Conservation (phyloP, 2,797 vertebrate genomes). For the Xyrichtys novacula region DNA sequence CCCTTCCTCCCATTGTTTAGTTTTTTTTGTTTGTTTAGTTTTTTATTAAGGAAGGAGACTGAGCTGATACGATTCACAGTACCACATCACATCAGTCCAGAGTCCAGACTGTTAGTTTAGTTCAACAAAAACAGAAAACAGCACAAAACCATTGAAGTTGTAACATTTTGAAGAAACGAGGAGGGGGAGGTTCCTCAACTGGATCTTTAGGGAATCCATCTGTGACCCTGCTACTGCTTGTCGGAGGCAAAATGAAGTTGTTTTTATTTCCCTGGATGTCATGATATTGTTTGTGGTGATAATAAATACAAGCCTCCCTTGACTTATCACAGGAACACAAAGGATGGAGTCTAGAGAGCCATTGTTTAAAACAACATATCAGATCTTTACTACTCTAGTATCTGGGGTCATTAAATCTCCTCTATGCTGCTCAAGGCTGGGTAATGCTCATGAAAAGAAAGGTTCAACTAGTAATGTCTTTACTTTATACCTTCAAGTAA, state of each 20-base stretch:
- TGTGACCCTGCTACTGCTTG: conserved; percentile 57
- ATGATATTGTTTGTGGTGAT: conserved; percentile 44
- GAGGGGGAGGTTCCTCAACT: conserved; percentile 10
- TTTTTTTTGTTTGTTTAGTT: conserved; percentile 4
- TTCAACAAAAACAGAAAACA: conserved; percentile 72
- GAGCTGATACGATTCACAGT: conserved; percentile 72
- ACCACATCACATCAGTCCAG: conserved; percentile 73
- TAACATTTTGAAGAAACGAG: conserved; percentile 53
- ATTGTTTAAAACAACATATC: conserved; percentile 29
- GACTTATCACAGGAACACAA: conserved; percentile 36
- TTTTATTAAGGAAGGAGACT: conserved; percentile 45
- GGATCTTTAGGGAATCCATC: conserved; percentile 28
- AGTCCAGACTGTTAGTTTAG: conserved; percentile 68
- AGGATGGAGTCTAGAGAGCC: conserved; percentile 29
- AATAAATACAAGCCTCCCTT: conserved; percentile 30
- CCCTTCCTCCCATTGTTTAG: conserved; percentile 40
- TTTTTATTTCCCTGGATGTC: conserved; percentile 42
- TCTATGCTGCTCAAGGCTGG: conserved; percentile 45
- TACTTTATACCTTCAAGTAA: not conserved
- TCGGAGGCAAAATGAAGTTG: conserved; percentile 36
- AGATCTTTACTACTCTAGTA: conserved; percentile 44
- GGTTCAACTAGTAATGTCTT: no score
- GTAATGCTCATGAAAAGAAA: not conserved
- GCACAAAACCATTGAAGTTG: conserved; percentile 65
- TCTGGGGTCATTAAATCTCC: conserved; percentile 68